These are phyloP conservation scores for Eulimnadia texana DNA, from an alignment of 1,140 invertebrate species.

Conservation along the genomic window DNA sequence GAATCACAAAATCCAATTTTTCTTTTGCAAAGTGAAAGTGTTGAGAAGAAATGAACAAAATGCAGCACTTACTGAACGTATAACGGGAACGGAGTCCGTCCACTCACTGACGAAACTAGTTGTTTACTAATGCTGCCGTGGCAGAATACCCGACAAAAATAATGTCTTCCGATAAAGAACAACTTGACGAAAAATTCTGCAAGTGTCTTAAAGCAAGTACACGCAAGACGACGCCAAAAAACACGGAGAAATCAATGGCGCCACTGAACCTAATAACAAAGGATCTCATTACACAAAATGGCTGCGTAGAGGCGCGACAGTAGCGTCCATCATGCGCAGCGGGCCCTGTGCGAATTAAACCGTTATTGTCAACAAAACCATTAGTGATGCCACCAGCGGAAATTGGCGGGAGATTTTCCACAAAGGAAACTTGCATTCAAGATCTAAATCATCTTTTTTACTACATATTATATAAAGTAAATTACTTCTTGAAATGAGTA, in stretches of 20 bases:
- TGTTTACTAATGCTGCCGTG: too few relatives aligned
- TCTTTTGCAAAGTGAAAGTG: too few relatives aligned
- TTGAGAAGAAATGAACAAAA: too few relatives aligned
- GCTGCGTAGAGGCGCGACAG: neutral
- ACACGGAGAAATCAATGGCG: neutral
- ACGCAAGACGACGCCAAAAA: neutral
- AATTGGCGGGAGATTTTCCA: neutral
- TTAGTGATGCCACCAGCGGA: neutral
- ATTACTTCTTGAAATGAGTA: too few relatives aligned
- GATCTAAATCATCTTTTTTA: too few relatives aligned
- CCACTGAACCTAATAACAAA: neutral
- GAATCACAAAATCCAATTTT: too few relatives aligned
- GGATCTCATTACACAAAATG: neutral
- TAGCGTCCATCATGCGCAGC: neutral
- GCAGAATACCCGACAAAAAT: too few relatives aligned
- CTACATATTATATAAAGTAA: too few relatives aligned
- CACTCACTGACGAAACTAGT: too few relatives aligned
- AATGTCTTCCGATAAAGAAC: too few relatives aligned
- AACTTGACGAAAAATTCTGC: neutral
- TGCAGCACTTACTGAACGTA: too few relatives aligned
- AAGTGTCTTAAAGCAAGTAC: neutral
- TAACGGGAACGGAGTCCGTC: too few relatives aligned
- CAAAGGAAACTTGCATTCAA: neutral
- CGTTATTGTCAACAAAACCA: neutral
- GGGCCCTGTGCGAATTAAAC: neutral